Conservation (phyloP, 1,140 invertebrate species). For the Drosophila willistoni region DNA sequence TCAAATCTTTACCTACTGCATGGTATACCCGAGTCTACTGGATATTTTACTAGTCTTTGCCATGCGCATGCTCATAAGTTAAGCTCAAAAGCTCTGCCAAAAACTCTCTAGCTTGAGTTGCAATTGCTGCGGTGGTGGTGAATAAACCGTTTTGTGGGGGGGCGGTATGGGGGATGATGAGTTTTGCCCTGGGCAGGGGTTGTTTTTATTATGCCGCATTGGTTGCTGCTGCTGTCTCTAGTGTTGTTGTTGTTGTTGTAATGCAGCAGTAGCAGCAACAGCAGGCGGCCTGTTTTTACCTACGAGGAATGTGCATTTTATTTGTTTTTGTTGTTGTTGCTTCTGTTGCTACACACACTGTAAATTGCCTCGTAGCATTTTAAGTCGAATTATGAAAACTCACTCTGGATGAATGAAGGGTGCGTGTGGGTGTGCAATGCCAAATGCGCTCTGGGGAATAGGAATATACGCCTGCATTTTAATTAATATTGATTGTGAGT, state of each 20-base stretch:
- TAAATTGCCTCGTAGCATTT: constrained; percentile 76
- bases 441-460: constrained; percentile 56
- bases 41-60: constrained; percentile 6
- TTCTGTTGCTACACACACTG: constrained; percentile 50
- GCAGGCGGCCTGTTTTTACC: constrained; percentile 65
- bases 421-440: constrained; percentile 25
- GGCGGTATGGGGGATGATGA: constrained; percentile 39
- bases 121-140: constrained; percentile 26
- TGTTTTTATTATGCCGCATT: constrained; percentile 59
- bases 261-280: constrained; percentile 41
- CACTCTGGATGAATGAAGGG: background rate
- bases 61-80: constrained; percentile 51
- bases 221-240: constrained; percentile 27
- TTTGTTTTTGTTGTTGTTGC: constrained; percentile 39
- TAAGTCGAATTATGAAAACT: constrained; percentile 77
- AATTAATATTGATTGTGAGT: constrained; percentile 79
- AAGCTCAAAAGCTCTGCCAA: constrained; percentile 42
- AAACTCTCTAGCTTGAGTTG: constrained; percentile 21
- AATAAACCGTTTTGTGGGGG: constrained; percentile 3
- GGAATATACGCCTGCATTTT: constrained; percentile 70
- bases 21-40: no score
- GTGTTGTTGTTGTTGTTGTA: constrained; percentile 16
- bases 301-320: constrained; percentile 71
- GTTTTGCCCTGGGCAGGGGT: constrained; percentile 29
- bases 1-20: no score